Conservation (phyloP, 2,888 invertebrate species). For the Nowickia ferox region DNA sequence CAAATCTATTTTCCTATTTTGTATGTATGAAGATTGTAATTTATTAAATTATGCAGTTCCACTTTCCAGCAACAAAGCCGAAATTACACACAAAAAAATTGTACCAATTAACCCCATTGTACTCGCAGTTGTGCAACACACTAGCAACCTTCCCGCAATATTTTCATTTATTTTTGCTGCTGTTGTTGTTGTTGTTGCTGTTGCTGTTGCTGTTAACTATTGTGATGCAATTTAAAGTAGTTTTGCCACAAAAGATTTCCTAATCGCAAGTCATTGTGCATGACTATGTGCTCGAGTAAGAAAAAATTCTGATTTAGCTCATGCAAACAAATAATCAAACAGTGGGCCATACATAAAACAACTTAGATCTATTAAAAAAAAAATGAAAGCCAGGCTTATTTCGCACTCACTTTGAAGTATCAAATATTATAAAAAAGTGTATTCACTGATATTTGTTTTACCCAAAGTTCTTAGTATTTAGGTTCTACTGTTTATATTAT, state of each 20-base stretch:
- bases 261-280: slow-evolving; percentile 33
- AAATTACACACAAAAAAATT: background rate
- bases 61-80: slow-evolving; percentile 1
- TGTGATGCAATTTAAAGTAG: slow-evolving; percentile 53
- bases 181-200: slow-evolving; percentile 2
- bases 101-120: slow-evolving; percentile 55
- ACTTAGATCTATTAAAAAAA: background rate
- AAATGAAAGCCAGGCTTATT: background rate
- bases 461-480: background rate
- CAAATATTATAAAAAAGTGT: background rate
- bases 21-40: background rate
- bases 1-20: background rate
- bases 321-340: slow-evolving; percentile 15
- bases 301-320: background rate
- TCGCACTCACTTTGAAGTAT: background rate
- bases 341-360: slow-evolving; percentile 5
- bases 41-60: slow-evolving; percentile 13
- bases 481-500: slow-evolving; percentile 6
- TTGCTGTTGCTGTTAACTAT: slow-evolving; percentile 25
- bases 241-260: slow-evolving; percentile 42
- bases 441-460: background rate
- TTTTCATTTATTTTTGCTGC: background rate
- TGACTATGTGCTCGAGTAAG: background rate
- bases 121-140: background rate
- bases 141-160: slow-evolving; percentile 4